Evolutionary conservation across 92 coral and sea anemone species (phyloP).

Genomic region (Palythoa caribaeorum): DNA sequence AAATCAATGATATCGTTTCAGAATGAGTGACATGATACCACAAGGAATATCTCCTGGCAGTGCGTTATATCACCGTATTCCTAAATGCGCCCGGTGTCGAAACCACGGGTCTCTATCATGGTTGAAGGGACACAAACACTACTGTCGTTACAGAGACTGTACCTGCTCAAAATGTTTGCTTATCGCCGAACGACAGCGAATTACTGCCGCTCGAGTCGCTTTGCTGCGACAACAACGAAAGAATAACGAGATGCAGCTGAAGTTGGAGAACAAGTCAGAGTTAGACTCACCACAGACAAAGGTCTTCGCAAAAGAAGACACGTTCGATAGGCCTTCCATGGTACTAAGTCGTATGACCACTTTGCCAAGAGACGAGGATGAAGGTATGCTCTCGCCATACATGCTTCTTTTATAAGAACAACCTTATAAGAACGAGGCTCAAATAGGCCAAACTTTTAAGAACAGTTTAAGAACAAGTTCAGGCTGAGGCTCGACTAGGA

Average conservation of each 20-base stretch:
- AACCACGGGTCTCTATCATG: conserved; percentile 96
- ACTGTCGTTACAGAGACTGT: conserved; percentile 95
- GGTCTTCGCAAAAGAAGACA: conserved; percentile 62
- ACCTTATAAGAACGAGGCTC: too few species aligned
- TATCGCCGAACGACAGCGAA: conserved; percentile 96
- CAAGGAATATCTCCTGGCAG: conserved; percentile 92
- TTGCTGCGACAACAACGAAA: conserved; percentile 96
- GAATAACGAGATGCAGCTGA: conserved; percentile 72
- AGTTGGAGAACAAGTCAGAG: conserved; percentile 57
- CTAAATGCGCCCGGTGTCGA: conserved; percentile 99
- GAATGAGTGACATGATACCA: conserved; percentile 95
- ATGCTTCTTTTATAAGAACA: too few species aligned
- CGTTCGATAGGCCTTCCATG: conserved; percentile 96
- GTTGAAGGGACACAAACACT: conserved; percentile 98
- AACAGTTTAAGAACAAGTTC: too few species aligned
- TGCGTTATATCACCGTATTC: conserved; percentile 97
- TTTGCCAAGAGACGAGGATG: conserved; percentile 34
- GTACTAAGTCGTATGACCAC: conserved; percentile 67
- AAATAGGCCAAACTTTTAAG: too few species aligned
- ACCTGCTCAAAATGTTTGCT: conserved; percentile 97
- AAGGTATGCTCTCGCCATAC: conserved; percentile 18
- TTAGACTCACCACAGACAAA: conserved; percentile 53
- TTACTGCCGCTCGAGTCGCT: conserved; percentile 98
- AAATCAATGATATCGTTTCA: conserved; percentile 10
- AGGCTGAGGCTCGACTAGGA: too few species aligned